Conservation (phyloP, 1,140 invertebrate genomes). For the Drosophila neocordata region DNA sequence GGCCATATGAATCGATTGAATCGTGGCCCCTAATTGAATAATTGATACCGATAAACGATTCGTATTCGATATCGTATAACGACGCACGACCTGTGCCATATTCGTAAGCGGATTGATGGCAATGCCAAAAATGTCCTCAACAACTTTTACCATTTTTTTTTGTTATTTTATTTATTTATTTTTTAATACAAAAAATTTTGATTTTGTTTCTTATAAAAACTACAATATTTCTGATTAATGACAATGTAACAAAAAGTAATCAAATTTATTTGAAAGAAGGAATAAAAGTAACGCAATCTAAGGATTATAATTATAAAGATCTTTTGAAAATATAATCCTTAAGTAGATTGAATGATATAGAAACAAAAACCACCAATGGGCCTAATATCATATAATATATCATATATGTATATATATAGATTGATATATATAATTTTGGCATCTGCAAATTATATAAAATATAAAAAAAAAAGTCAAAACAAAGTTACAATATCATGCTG, state of each 20-base stretch:
- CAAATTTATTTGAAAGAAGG: too few species aligned
- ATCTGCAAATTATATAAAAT: too few species aligned
- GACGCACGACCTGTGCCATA: constrained; percentile 80
- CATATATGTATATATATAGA: not conserved
- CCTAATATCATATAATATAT: too few species aligned
- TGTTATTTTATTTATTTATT: not conserved
- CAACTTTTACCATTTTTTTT: constrained; percentile 52
- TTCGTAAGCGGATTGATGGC: constrained; percentile 65
- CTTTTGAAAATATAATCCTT: too few species aligned
- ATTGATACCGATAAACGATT: constrained; percentile 83
- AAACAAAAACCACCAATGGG: too few species aligned
- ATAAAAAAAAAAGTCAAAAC: not conserved
- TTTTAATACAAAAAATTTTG: constrained; percentile 23
- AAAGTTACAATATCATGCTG: not conserved
- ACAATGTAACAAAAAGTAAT: not conserved
- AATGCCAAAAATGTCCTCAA: constrained; percentile 71
- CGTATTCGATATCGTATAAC: constrained; percentile 86
- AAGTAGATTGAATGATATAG: too few species aligned
- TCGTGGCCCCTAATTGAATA: constrained; percentile 86
- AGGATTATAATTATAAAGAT: too few species aligned
- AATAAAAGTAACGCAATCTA: too few species aligned
- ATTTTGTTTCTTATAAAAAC: constrained; percentile 3
- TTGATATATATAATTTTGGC: too few species aligned
- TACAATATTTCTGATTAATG: not conserved
- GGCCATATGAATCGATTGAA: constrained; percentile 88